These are phyloP conservation scores for Erpornis zantholeuca DNA, from an alignment of 2,113 vertebrate species.

Conservation along the genomic window DNA sequence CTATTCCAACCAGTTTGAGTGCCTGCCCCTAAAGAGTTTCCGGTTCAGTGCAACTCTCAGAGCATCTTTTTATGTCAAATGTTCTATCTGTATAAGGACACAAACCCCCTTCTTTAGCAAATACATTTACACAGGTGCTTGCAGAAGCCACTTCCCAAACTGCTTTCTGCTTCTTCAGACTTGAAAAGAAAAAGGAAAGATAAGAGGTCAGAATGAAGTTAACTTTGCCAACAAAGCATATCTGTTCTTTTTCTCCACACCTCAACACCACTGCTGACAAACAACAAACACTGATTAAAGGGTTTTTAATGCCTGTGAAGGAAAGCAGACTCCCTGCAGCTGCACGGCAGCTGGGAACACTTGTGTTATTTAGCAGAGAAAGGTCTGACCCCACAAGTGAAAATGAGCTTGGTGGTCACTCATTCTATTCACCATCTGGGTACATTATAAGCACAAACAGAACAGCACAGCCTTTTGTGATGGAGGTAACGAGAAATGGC, in stretches of 20 bases:
- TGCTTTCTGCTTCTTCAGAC: constrained; percentile 53
- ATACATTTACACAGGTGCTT: constrained; percentile 78
- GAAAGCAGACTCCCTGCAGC: constrained; percentile 77
- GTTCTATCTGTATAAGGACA: not conserved
- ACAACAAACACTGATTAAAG: constrained; percentile 72
- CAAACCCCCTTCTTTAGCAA: constrained; percentile 56
- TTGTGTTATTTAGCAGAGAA: constrained; percentile 73
- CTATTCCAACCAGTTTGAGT: not conserved
- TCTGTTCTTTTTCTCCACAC: constrained; percentile 75
- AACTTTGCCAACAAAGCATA: constrained; percentile 41
- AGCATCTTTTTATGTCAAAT: constrained; percentile 46
- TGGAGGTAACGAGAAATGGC: not conserved
- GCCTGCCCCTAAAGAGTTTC: not conserved
- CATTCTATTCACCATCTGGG: constrained; percentile 37
- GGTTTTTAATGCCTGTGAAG: constrained; percentile 72
- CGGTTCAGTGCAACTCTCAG: not conserved
- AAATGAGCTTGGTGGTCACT: constrained; percentile 68
- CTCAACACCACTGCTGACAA: constrained; percentile 71
- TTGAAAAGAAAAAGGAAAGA: constrained; percentile 70
- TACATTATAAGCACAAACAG: constrained; percentile 49
- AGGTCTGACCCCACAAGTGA: constrained; percentile 70
- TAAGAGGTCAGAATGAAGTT: constrained; percentile 71
- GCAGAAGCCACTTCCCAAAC: constrained; percentile 49
- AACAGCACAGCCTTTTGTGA: constrained; percentile 33
- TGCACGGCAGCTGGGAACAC: constrained; percentile 76